Percentiles rank a stretch among this genome's conserved stretches.
Conservation (phyloP, 2,888 invertebrate species). For the Nomada ferruginata region DNA sequence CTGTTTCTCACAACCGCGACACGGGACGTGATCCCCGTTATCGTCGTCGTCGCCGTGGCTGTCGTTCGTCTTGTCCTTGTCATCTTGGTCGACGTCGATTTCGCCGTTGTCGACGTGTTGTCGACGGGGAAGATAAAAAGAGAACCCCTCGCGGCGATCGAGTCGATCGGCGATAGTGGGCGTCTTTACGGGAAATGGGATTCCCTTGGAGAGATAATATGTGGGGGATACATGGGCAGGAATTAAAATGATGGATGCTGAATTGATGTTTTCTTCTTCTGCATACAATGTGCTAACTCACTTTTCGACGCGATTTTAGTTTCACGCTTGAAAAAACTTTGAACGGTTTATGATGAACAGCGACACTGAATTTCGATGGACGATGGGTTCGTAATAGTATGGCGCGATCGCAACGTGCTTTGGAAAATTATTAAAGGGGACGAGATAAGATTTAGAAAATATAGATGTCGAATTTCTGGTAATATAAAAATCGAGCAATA, state of each 20-base stretch:
- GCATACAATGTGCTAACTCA: neutral
- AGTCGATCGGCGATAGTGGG: constrained; percentile 46
- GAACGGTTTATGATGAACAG: too few relatives aligned
- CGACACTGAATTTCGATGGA: too few relatives aligned
- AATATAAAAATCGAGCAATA: too few relatives aligned
- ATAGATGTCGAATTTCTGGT: too few relatives aligned
- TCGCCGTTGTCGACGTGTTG: neutral
- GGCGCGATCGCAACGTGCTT: too few relatives aligned
- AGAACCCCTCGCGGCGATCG: constrained; percentile 45
- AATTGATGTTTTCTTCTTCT: neutral
- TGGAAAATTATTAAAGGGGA: too few relatives aligned
- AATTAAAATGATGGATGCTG: constrained; percentile 42
- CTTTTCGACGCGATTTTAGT: neutral
- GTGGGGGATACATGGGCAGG: constrained; percentile 31
- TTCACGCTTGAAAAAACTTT: too few relatives aligned
- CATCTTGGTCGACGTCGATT: neutral
- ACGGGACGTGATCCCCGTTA: constrained; percentile 62
- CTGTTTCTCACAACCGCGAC: constrained; percentile 66
- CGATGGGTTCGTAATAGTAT: too few relatives aligned
- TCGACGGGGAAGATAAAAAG: constrained; percentile 25
- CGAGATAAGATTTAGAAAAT: too few relatives aligned
- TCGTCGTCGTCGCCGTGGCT: constrained; percentile 36
- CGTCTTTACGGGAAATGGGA: constrained; percentile 23
- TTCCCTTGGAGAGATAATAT: constrained; percentile 3
- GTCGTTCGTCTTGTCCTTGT: constrained; percentile 11